Base-by-base conservation (phyloP, 1,140 invertebrate genomes). In the Drosophila bipectinata region DNA sequence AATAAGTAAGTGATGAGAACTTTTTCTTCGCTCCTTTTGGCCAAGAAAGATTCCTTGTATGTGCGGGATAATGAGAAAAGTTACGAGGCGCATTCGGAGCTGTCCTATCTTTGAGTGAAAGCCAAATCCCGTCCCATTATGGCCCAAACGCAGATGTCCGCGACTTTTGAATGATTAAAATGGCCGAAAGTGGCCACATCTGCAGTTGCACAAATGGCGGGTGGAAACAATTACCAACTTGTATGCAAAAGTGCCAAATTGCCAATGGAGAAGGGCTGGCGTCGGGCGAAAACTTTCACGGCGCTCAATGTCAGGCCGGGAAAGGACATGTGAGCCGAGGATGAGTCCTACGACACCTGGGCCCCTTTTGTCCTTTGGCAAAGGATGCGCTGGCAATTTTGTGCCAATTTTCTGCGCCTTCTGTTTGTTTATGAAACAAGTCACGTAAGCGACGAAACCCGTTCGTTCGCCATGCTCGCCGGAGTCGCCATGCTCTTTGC, bases 391-490 rank as follows among this genome's bases (percentile, higher is more conserved):
- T 87, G 82, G 61, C 82, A 87, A 87, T 87, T 87, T 82, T 69
- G 78, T 73, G 72, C 78, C 83, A 82, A 57, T 88, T 87, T 78
- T 72, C 63, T 57, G 64, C 67, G 74, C 82, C 83, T 87, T 84
- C 69, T 85, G 83, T 87, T 87, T 87, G 82, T 82, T 87, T 87
- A 87, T 87, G 83, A 87, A 87, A 82, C 82, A 87, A 87, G 82
- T 87, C 82, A 87, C 82, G 82, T 87, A 87, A 87, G 63, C 72
- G 64, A 82, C 59, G 74, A 57, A 41, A 48, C 67, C 67, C 67
- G 64, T 71, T 48, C 63, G 51, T 9, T 24, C 24, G 58, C 39
- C 3, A 18, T 18, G 37, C 4, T 44, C 15, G 44, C 39, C 39
- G 14, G 44, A 14, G 44, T 72, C 60, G 61, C 73, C 73, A 37